A percentile compares a stretch with the other conserved stretches of the same genome.
Evolutionary conservation across 1,140 invertebrate genomes (phyloP).

Genomic region (Bemisia tabaci): DNA sequence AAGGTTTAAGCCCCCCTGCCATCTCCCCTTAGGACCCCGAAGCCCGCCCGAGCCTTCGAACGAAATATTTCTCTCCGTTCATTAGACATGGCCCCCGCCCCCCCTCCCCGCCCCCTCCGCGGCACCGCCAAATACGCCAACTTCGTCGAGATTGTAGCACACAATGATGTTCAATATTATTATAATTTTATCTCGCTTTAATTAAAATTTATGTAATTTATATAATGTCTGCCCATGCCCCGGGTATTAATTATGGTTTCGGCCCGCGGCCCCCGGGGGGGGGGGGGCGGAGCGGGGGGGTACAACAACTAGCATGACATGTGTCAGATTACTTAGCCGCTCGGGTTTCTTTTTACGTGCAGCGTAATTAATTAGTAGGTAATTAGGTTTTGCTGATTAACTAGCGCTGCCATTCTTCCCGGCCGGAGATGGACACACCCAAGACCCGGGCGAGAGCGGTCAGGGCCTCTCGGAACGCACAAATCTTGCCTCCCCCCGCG

Average conservation of each 20-base stretch:
- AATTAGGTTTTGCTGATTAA: neutral
- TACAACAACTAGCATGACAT: neutral
- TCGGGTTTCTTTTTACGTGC: neutral
- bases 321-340: neutral
- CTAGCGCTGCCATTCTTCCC: too few species aligned
- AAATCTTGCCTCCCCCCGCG: too few species aligned
- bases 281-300: neutral
- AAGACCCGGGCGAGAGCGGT: too few species aligned
- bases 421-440: too few species aligned
- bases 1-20: conserved; percentile 37
- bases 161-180: neutral
- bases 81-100: neutral
- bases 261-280: too few species aligned
- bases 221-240: neutral
- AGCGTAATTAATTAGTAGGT: neutral
- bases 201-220: conserved; percentile 1
- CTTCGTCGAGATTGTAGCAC: neutral
- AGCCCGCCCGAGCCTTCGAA: neutral
- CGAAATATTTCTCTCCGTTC: neutral
- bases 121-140: too few species aligned
- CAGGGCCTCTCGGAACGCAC: too few species aligned
- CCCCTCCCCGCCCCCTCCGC: neutral
- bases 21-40: neutral
- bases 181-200: neutral
- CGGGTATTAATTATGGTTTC: neutral